phyloP scores from a whole-genome alignment of 2,797 vertebrate species.

The Parambassis ranga region DNA sequence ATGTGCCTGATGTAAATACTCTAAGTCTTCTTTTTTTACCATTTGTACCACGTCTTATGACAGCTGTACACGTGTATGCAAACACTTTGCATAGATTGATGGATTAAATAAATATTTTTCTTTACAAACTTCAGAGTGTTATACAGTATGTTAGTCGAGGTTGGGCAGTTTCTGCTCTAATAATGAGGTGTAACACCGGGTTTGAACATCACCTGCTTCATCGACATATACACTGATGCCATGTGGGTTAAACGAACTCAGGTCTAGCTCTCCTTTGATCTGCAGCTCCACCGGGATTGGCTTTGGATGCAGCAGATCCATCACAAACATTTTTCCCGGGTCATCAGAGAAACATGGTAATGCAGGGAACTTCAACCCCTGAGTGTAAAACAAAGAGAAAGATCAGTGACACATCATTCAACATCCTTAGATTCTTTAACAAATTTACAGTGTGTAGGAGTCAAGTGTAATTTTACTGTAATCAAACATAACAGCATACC shows the following conservation, averaged over 20 bases:
- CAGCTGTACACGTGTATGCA: too few species aligned
- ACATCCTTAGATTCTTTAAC: background rate
- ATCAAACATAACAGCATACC: conserved; percentile 72
- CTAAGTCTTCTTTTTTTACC: too few species aligned
- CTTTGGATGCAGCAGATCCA: conserved; percentile 82
- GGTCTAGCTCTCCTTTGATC: conserved; percentile 83
- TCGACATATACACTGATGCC: conserved; percentile 86
- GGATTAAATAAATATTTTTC: too few species aligned
- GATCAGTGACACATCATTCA: background rate
- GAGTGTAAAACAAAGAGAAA: conserved; percentile 13
- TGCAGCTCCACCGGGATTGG: conserved; percentile 75
- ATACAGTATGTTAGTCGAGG: too few species aligned
- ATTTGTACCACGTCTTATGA: too few species aligned
- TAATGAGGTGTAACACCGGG: background rate
- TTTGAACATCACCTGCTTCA: conserved; percentile 68
- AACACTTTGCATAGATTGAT: too few species aligned
- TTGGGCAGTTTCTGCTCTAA: background rate
- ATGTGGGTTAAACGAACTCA: conserved; percentile 86
- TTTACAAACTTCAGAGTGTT: too few species aligned
- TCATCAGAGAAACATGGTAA: conserved; percentile 70
- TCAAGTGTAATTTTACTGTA: background rate
- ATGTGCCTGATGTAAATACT: too few species aligned
- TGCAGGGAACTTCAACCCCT: conserved; percentile 83
- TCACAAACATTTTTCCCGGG: conserved; percentile 83
- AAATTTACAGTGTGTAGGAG: background rate